phyloP scores from a whole-genome alignment of 2,797 vertebrate species.

The Gallinago solitaria region DNA sequence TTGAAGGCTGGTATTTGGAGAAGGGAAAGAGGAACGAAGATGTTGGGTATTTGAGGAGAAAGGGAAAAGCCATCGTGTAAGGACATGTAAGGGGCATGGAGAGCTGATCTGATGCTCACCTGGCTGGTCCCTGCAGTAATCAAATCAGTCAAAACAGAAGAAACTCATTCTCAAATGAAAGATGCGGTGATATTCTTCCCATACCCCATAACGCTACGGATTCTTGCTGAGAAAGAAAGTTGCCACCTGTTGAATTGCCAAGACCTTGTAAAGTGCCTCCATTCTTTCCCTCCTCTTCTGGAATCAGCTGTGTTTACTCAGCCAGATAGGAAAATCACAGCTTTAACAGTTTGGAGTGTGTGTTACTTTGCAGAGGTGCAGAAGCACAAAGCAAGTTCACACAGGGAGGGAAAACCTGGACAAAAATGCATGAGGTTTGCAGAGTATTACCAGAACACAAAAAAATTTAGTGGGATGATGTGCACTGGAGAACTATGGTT shows the following conservation, averaged over 20 bases:
- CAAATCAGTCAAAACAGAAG: neutral
- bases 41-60: neutral
- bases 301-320: neutral
- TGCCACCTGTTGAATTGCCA: neutral
- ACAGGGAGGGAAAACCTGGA: neutral
- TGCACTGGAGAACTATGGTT: neutral
- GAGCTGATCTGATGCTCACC: neutral
- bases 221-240: neutral
- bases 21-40: neutral
- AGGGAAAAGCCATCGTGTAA: fast-evolving
- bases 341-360: neutral
- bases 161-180: neutral
- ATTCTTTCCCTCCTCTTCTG: neutral
- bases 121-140: neutral
- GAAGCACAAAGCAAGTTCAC: neutral
- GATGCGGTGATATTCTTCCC: neutral
- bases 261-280: neutral
- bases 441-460: neutral
- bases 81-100: neutral
- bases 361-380: neutral
- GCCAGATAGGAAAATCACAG: neutral
- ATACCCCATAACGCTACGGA: neutral
- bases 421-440: neutral
- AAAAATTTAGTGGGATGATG: neutral
- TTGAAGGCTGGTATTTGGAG: neutral